phyloP scores from a whole-genome alignment of 2,888 invertebrate genomes.

The Lamellibrachia columna region DNA sequence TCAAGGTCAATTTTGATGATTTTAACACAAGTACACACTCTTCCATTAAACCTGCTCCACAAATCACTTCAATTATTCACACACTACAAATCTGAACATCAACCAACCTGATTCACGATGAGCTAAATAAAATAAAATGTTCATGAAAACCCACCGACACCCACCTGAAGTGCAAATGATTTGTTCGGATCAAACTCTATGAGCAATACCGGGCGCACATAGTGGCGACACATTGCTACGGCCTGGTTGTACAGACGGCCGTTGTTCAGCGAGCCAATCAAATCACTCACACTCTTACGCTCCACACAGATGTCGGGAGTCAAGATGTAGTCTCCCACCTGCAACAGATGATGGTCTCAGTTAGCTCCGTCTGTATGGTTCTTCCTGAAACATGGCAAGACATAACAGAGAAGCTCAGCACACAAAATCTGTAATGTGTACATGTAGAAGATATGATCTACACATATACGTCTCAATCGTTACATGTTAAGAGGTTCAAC shows the following conservation, averaged over 20 bases:
- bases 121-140: neutral
- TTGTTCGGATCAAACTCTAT: slow-evolving; percentile 97
- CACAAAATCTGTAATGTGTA: too few species aligned
- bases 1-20: too few species aligned
- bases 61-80: too few species aligned
- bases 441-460: too few species aligned
- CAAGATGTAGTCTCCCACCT: slow-evolving; percentile 97
- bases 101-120: too few species aligned
- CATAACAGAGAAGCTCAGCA: neutral
- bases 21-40: too few species aligned
- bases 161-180: slow-evolving; percentile 85
- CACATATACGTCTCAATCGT: too few species aligned
- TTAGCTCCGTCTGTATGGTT: neutral
- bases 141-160: slow-evolving; percentile 28
- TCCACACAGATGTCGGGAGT: slow-evolving; percentile 97
- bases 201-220: slow-evolving; percentile 76
- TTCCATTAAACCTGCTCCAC: too few species aligned
- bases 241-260: slow-evolving; percentile 96
- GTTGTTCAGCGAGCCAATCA: slow-evolving; percentile 93
- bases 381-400: neutral
- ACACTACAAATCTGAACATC: too few species aligned
- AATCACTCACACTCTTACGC: slow-evolving; percentile 93
- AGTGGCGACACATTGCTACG: slow-evolving; percentile 84
- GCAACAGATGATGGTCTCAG: slow-evolving; percentile 33
- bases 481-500: too few species aligned